Conservation (phyloP, 2,113 vertebrate genomes). For the Mus spicilegus region DNA sequence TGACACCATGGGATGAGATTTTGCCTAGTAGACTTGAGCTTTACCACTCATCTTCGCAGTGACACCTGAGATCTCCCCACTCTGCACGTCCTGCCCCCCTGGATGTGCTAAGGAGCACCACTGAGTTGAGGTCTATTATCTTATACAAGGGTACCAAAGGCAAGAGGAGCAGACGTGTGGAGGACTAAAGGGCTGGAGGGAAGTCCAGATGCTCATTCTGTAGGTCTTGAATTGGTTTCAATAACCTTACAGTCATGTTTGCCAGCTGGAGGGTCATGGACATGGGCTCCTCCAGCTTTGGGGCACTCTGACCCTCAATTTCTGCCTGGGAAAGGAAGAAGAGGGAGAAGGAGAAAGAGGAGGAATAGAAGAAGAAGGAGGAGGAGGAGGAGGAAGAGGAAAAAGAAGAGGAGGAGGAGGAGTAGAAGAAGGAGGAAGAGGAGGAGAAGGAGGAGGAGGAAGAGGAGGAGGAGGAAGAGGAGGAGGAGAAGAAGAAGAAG, state of each 20-base stretch:
- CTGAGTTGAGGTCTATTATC: not conserved
- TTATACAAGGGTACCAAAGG: not conserved
- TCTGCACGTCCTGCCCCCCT: not conserved
- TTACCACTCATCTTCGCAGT: not conserved
- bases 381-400: not conserved
- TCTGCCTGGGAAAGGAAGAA: not conserved
- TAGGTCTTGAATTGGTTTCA: not conserved
- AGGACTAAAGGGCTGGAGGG: not conserved
- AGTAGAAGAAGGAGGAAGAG: too few species aligned
- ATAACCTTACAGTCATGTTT: not conserved
- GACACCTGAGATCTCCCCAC: not conserved
- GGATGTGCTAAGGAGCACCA: not conserved
- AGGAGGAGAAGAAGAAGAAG: not conserved
- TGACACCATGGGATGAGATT: not conserved
- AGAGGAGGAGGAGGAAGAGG: not conserved
- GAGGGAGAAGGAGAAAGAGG: too few species aligned
- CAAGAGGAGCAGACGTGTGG: fast-evolving
- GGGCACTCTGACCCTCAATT: not conserved
- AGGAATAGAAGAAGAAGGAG: too few species aligned
- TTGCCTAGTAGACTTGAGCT: not conserved
- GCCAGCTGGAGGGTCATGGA: not conserved
- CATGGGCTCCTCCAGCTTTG: not conserved
- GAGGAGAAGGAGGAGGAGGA: too few species aligned
- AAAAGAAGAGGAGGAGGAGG: too few species aligned
- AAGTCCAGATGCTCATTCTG: not conserved